phyloP scores from a whole-genome alignment of 2,888 invertebrate genomes.

The Ophion costatus region DNA sequence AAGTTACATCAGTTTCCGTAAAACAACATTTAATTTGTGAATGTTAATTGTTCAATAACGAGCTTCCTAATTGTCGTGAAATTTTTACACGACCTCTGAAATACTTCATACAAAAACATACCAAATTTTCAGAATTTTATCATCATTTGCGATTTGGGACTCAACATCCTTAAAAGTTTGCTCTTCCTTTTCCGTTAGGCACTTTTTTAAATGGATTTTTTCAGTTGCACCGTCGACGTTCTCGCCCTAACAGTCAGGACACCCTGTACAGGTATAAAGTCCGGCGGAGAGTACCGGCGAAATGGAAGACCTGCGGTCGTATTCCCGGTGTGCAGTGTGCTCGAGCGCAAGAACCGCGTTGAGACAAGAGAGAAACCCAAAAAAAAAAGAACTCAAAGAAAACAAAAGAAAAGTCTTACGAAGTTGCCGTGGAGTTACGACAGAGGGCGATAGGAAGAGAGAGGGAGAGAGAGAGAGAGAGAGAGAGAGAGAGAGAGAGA shows the following conservation, averaged over 20 bases:
- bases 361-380: constrained; percentile 65
- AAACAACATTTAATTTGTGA: no score
- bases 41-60: no score
- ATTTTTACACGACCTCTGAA: no score
- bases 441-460: constrained; percentile 25
- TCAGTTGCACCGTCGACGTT: not conserved
- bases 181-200: no score
- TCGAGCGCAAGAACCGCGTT: constrained; percentile 54
- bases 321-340: constrained; percentile 28
- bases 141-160: no score
- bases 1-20: no score
- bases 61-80: no score
- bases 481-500: constrained; percentile 18
- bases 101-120: no score
- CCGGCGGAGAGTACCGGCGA: constrained; percentile 44
- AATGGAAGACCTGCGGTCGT: constrained; percentile 65
- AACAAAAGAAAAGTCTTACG: constrained; percentile 49
- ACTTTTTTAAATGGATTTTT: no score
- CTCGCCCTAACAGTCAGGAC: not conserved
- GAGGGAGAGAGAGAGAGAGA: constrained; percentile 22
- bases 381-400: constrained; percentile 63
- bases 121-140: no score
- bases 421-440: constrained; percentile 20
- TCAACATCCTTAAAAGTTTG: no score
- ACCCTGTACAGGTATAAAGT: constrained; percentile 46